A percentile compares a stretch with the other conserved stretches of the same genome.
Evolutionary conservation across 2,888 invertebrate species (phyloP).

Genomic region (Pollenia labialis): DNA sequence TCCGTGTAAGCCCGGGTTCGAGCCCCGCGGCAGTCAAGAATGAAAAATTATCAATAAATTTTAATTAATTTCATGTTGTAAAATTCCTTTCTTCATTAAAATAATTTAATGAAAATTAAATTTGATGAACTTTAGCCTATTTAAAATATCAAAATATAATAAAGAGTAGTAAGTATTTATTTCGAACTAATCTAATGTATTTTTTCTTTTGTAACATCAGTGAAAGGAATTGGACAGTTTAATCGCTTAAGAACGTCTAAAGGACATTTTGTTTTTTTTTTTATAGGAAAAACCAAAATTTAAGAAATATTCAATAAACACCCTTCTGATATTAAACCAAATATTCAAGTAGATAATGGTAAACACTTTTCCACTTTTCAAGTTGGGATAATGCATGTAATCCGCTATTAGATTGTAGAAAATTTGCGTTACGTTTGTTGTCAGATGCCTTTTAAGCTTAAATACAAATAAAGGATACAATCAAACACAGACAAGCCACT

Average conservation of each 20-base stretch:
- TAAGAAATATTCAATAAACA: slow-evolving; percentile 8
- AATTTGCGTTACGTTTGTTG: slow-evolving; percentile 75
- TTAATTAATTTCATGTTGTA: too few species aligned
- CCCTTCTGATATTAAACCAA: background rate
- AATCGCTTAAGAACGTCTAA: slow-evolving; percentile 77
- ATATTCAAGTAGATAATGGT: slow-evolving; percentile 30
- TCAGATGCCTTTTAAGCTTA: slow-evolving; percentile 75
- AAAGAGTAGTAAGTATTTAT: too few species aligned
- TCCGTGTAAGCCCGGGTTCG: too few species aligned
- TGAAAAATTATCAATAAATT: too few species aligned
- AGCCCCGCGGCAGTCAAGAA: too few species aligned
- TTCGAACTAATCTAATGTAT: too few species aligned
- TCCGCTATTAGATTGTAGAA: slow-evolving; percentile 80
- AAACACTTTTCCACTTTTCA: slow-evolving; percentile 69
- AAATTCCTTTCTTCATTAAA: too few species aligned
- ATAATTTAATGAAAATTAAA: too few species aligned
- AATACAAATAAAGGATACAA: slow-evolving; percentile 51
- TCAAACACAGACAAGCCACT: slow-evolving; percentile 7
- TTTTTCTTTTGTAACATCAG: too few species aligned
- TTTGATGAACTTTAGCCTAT: too few species aligned
- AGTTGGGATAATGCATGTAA: slow-evolving; percentile 82
- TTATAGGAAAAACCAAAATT: slow-evolving; percentile 10
- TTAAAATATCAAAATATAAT: too few species aligned
- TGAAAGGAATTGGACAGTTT: slow-evolving; percentile 73
- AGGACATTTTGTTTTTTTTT: slow-evolving; percentile 73